Conservation (phyloP, 1,140 invertebrate species). For the Pachypeltis micranthus region DNA sequence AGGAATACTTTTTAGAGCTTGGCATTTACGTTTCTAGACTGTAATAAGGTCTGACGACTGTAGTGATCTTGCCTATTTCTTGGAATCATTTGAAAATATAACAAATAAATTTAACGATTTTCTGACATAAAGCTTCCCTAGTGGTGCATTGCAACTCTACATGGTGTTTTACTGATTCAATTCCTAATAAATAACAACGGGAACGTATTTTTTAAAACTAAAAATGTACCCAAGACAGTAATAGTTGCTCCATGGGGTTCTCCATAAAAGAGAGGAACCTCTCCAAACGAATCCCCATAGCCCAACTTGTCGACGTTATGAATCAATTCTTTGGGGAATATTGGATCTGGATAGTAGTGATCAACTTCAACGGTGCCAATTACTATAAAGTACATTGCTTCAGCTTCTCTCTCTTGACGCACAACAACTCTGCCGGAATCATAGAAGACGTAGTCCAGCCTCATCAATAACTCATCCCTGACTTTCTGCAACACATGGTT, state of each 20-base stretch:
- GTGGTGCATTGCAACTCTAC: too few species aligned
- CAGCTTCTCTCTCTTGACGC: slow-evolving; percentile 5
- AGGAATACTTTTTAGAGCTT: too few species aligned
- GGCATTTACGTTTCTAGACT: too few species aligned
- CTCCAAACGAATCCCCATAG: slow-evolving; percentile 10
- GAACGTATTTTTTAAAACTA: too few species aligned
- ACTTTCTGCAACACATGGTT: slow-evolving; percentile 8
- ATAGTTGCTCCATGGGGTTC: slow-evolving; percentile 9
- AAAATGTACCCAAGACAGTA: slow-evolving; percentile 5
- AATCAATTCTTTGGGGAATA: slow-evolving; percentile 4
- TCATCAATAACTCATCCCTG: not conserved
- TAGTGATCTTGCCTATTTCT: too few species aligned
- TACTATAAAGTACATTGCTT: slow-evolving; percentile 8
- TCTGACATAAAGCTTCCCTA: too few species aligned
- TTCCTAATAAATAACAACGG: not conserved
- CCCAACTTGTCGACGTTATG: slow-evolving; percentile 6
- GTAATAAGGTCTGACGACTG: too few species aligned
- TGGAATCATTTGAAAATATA: too few species aligned
- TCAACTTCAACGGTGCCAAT: not conserved
- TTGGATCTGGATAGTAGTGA: slow-evolving; percentile 3
- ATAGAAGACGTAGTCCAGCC: not conserved
- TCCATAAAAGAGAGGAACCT: slow-evolving; percentile 4
- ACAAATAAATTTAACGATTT: too few species aligned
- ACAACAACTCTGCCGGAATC: slow-evolving; percentile 4
- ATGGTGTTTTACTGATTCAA: not conserved